Percentiles rank a stretch among this genome's conserved stretches.
Conservation (phyloP, 30 jellyfish, hydroid and myxozoan genomes). For the Aurelia sp. region DNA sequence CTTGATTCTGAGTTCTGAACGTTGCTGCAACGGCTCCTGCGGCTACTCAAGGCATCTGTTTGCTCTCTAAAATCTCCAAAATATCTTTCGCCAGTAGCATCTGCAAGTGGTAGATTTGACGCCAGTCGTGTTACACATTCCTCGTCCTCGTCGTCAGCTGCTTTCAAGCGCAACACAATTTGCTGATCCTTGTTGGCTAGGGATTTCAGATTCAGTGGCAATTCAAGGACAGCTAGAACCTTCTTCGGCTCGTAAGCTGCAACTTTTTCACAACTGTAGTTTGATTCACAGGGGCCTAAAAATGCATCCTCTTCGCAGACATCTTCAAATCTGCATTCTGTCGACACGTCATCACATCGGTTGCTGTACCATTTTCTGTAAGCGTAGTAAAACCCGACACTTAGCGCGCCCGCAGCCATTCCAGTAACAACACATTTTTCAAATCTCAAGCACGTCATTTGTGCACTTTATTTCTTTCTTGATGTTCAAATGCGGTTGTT, state of each 20-base stretch:
- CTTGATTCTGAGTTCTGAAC: neutral
- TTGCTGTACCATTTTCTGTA: neutral
- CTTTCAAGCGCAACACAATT: neutral
- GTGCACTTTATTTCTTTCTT: neutral
- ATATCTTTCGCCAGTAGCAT: no score
- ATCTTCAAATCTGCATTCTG: neutral
- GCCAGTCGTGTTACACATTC: no score
- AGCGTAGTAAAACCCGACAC: neutral
- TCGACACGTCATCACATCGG: neutral
- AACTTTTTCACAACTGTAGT: neutral
- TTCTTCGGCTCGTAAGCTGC: neutral
- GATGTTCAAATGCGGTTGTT: neutral
- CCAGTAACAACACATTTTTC: neutral
- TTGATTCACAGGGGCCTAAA: neutral
- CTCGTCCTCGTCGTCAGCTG: neutral
- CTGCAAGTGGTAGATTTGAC: no score
- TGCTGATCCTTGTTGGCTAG: neutral
- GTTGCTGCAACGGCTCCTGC: neutral
- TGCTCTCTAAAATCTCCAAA: neutral
- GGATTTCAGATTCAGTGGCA: neutral
- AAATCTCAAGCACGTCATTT: neutral
- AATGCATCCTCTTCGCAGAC: neutral
- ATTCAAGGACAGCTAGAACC: neutral
- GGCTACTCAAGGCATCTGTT: neutral
- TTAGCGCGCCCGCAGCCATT: neutral